Base-by-base conservation (phyloP, 2,888 invertebrate genomes). In the Drosophila neoperkinsi region DNA sequence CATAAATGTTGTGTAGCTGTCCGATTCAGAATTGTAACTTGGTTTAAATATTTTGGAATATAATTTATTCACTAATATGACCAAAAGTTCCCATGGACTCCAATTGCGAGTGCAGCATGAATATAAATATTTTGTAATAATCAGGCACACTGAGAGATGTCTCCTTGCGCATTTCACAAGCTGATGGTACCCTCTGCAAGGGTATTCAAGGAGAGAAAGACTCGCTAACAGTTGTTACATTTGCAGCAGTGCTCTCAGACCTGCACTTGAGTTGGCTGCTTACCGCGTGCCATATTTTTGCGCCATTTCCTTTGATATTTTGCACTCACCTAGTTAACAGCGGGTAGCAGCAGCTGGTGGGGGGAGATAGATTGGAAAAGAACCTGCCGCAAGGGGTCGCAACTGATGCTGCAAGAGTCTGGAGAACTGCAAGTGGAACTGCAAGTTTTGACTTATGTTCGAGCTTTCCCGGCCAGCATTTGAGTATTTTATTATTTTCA, bases 231-330 rank as follows among this genome's bases (percentile, higher is more conserved):
- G 68, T 70, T 69, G 63, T 55, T 69, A 64, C 61, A 76, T 71
- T 71, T 67, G 60, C 57, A 21, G 63, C 67, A 62, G 68, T 34
- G 28, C 70, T 68, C 56, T 43, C 50, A 68, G 57, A 43, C 50
- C 51, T 51, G 50, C 51, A 68, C 68, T 68, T 51, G 57, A 68
- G 68, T 68, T 83, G 61, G 66, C 82, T 84, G 81, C 84, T 89
- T 91, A 88, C 83, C 87, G 87, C 83, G 91, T 88, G 84, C 91
- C 83, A 90, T 86, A 88, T 91, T 91, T 90, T 85, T 86, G 84
- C 81, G 72, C 76, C 79, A 82, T 90, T 86, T 81, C 82, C 88
- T 79, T 90, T 88, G 85, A 83, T 88, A 89, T 80, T 74, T 71
- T 56, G 75, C 81, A 90, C 87, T 87, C 77, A 90, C 87, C 89